A percentile compares a stretch with the other conserved stretches of the same genome.
These are phyloP conservation scores for Pristionchus mayeri DNA, from an alignment of 2,888 invertebrate species.

Conservation along the genomic window DNA sequence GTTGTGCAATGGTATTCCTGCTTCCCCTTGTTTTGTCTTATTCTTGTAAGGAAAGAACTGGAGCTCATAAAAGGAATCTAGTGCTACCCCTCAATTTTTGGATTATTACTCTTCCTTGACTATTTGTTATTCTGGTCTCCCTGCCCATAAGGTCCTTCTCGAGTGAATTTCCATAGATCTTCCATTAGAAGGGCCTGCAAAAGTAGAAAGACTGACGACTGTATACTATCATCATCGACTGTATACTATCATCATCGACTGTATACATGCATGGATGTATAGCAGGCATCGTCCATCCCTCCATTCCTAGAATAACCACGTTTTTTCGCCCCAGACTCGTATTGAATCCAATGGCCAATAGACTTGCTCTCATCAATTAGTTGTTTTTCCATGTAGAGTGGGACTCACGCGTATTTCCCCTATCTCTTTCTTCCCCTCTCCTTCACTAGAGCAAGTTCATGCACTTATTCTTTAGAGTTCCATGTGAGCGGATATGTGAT, in stretches of 20 bases:
- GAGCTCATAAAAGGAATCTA: not conserved
- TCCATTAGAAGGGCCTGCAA: too few relatives aligned
- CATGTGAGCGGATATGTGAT: not conserved
- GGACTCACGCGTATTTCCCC: not conserved
- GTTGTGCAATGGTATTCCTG: too few relatives aligned
- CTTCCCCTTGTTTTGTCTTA: too few relatives aligned
- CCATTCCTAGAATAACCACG: not conserved
- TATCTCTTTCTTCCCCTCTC: not conserved
- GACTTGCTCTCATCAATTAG: slow-evolving; percentile 12
- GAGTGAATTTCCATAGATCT: not conserved
- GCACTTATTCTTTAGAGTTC: not conserved
- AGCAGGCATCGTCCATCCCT: not conserved
- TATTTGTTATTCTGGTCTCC: slow-evolving; percentile 7
- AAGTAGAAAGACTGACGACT: too few relatives aligned
- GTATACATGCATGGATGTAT: not conserved
- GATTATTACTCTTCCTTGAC: not conserved
- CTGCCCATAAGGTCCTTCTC: not conserved
- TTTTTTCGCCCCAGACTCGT: not conserved
- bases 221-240: too few relatives aligned
- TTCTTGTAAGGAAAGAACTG: not conserved
- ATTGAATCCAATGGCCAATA: not conserved
- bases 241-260: too few relatives aligned
- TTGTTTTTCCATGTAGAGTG: not conserved
- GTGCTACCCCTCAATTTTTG: not conserved
- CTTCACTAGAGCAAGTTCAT: not conserved